A percentile compares a stretch with the other conserved stretches of the same genome.
phyloP scores from a whole-genome alignment of 2,888 invertebrate species.

The Thyatira batis region DNA sequence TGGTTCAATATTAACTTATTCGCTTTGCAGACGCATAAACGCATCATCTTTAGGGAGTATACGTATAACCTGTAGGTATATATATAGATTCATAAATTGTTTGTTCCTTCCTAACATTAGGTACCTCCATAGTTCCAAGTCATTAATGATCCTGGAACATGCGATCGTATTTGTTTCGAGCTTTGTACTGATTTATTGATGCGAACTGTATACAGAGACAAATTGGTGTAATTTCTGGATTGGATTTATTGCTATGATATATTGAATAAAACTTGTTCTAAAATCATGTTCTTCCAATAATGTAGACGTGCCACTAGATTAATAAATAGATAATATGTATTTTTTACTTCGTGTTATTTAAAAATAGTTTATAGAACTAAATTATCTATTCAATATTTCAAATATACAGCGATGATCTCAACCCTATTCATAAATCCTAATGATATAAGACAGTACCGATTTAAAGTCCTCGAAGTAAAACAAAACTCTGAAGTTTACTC shows the following conservation, averaged over 20 bases:
- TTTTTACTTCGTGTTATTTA: too few species aligned
- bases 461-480: slow-evolving; percentile 9
- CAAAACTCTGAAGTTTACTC: slow-evolving; percentile 26
- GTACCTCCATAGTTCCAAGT: slow-evolving; percentile 18
- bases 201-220: slow-evolving; percentile 22
- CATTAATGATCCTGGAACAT: slow-evolving; percentile 31
- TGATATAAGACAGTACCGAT: background rate
- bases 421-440: background rate
- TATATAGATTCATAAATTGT: too few species aligned
- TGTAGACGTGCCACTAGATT: too few species aligned
- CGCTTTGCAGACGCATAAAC: background rate
- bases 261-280: slow-evolving; percentile 16
- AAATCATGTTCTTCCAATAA: background rate
- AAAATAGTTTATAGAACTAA: too few species aligned
- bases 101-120: background rate
- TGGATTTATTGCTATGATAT: too few species aligned
- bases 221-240: slow-evolving; percentile 29
- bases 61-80: too few species aligned
- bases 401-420: background rate
- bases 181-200: slow-evolving; percentile 24
- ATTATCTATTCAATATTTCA: background rate
- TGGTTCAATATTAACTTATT: background rate
- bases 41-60: background rate
- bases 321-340: too few species aligned
- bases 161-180: slow-evolving; percentile 27